Evolutionary conservation across 2,113 vertebrate genomes (phyloP), one percentile per base, ranked within the genome.

Genomic region (Symphodus melops): DNA sequence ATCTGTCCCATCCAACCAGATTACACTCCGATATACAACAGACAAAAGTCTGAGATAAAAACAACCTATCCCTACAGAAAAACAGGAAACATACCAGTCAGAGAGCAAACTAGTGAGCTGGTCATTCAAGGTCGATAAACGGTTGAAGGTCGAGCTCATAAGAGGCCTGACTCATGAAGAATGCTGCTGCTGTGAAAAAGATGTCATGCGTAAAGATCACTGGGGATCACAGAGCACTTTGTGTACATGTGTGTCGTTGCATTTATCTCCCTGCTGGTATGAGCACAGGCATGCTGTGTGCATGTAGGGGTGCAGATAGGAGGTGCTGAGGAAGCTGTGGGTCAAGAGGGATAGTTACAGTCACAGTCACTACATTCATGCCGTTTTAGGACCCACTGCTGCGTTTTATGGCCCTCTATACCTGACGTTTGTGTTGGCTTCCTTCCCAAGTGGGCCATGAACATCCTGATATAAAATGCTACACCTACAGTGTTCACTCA

Each of bases 131-230:
- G 63, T 71, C 23, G 53, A 52, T 19, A 9, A 55, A 25, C 21
- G 23, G 68, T 4, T 8, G 19, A 75, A 79, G 63, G 69, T 72
- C 33, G 10, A 8, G 53, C 57, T 57, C 58, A 49, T 39, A 68
- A 73, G 56, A 77, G 59, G 59, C 28, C 49, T 56, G 81, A 55
- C 74, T 60, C 21, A 23, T 0, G 36, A 48, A 68, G 77, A 79
- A 83, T 70, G 74, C 55, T 17, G 79, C 56, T 14, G 68, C 28
- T 33, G 39, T 76, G 71, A 78, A 58, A 72, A 72, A 73, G 46
- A 80, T 71, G 82, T 76, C 72, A 36, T 48, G 63, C 28, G 16
- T 55, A 28, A 75, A 66, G 60, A 61, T 63, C 63, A 20, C 21
- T 17, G 23, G 44, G 54, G 72, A 64, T 62, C 63, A 33, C 56